These are phyloP conservation scores for Rhamphomyia laevipes DNA, from an alignment of 2,888 invertebrate genomes.

Conservation along the genomic window DNA sequence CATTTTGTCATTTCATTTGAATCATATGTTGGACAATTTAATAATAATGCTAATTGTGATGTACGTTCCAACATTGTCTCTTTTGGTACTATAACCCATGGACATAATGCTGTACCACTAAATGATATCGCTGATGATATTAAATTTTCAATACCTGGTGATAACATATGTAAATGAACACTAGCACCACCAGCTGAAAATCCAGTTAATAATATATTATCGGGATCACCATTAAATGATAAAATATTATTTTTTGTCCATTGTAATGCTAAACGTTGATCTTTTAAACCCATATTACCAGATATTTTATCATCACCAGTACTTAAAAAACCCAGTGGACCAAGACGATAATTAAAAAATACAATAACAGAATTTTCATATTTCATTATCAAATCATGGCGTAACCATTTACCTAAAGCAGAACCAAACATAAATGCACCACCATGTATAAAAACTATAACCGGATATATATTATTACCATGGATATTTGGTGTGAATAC, in stretches of 20 bases:
- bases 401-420: constrained; percentile 37
- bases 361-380: constrained; percentile 49
- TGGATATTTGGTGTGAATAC: constrained; percentile 43
- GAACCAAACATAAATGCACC: constrained; percentile 59
- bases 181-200: constrained; percentile 65
- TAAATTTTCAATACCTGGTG: constrained; percentile 23
- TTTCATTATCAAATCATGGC: constrained; percentile 49
- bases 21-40: constrained; percentile 49
- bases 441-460: constrained; percentile 54
- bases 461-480: constrained; percentile 42
- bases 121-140: constrained; percentile 37
- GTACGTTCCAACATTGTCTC: constrained; percentile 49
- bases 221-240: constrained; percentile 59
- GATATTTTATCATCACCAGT: constrained; percentile 57
- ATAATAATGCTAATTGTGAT: constrained; percentile 43
- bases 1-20: constrained; percentile 50
- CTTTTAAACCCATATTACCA: constrained; percentile 62
- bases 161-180: constrained; percentile 59
- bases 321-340: constrained; percentile 62
- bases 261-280: constrained; percentile 56
- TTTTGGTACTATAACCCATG: constrained; percentile 43
- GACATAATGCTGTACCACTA: constrained; percentile 55
- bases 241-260: constrained; percentile 59
- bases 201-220: constrained; percentile 54
- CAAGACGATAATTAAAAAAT: constrained; percentile 59